Base-by-base conservation (phyloP, 2,888 invertebrate species). In the Anorthoa munda region DNA sequence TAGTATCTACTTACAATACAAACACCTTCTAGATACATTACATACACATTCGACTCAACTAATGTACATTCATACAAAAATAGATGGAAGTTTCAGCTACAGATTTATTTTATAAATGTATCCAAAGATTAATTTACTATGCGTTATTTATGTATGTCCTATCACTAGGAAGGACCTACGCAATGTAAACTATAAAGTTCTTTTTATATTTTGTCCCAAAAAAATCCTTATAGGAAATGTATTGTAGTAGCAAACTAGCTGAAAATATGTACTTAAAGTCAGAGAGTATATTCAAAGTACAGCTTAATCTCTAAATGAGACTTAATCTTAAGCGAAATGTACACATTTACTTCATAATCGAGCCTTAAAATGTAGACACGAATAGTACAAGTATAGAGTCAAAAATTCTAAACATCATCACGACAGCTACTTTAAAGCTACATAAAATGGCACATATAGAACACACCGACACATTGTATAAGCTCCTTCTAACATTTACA, bases 61-160 rank as follows among this genome's bases (percentile, higher is more conserved):
- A 73, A 77, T 77, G 84, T 92, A 93, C 91, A 92, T 90, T 82
- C 88, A 92, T 94, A 94, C 89, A 94, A 94, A 94, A 94, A 94
- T 94, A 94, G 88, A 86, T 88, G 81, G 56, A 86, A 77, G 82
- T 79, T 86, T 82, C 64, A 77, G 75, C 68, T 86, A 89, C 67
- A 75, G 46, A 56, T 66, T 70, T 39, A 9, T 39, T 58, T 39
- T 60, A 68, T 60, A 51, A 70, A 69, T 71, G 63, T 76, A 7
- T 72, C 61, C 59, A 72, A 71, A 79, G 64, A 17, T 61, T 60
- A 55, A 17, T 79, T 72, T 73, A 50, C 21, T 21, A 18, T 46
- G 13, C 15, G 31, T 76, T 39, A 55, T 7, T 51, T 56, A 53
- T 72, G 46, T 71, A 26, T 56, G 2, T 66, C 61, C 15, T 31